Evolutionary conservation across 2,888 invertebrate species (phyloP).

Genomic region (Tachystola acroxantha): DNA sequence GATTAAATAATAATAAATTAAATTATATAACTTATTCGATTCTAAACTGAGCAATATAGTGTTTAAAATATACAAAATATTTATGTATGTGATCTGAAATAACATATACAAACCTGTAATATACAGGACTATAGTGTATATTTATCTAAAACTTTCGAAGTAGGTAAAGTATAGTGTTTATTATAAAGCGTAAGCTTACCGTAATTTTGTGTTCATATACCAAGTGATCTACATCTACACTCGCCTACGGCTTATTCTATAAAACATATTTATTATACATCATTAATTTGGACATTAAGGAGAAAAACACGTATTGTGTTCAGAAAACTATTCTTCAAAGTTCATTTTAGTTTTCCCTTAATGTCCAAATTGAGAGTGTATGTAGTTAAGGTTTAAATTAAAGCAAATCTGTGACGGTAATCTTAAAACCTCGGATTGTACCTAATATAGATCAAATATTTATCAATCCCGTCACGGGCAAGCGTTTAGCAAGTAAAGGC

Average conservation of each 20-base stretch:
- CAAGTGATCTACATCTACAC: constrained; percentile 40
- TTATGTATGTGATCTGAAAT: constrained; percentile 43
- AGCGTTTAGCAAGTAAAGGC: too few species aligned
- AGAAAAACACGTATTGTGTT: not conserved
- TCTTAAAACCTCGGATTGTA: too few species aligned
- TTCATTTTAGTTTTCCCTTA: too few species aligned
- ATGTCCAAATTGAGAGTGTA: too few species aligned
- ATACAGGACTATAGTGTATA: constrained; percentile 45
- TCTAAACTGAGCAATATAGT: constrained; percentile 49
- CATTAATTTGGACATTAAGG: not conserved
- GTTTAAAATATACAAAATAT: constrained; percentile 28
- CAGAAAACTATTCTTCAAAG: too few species aligned
- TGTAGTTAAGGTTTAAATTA: too few species aligned
- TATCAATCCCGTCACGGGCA: too few species aligned
- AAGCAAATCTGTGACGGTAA: too few species aligned
- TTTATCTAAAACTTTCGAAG: constrained; percentile 3
- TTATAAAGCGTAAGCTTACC: constrained; percentile 41
- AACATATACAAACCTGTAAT: constrained; percentile 31
- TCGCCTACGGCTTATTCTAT: constrained; percentile 30
- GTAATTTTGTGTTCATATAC: constrained; percentile 52
- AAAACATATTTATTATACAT: constrained; percentile 28
- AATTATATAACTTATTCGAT: constrained; percentile 16
- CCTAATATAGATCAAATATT: too few species aligned
- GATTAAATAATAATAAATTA: constrained; percentile 18
- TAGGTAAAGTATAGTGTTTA: constrained; percentile 27